Base-by-base conservation (phyloP, 2,113 vertebrate species). In the Cyprinodon brontotheroides region DNA sequence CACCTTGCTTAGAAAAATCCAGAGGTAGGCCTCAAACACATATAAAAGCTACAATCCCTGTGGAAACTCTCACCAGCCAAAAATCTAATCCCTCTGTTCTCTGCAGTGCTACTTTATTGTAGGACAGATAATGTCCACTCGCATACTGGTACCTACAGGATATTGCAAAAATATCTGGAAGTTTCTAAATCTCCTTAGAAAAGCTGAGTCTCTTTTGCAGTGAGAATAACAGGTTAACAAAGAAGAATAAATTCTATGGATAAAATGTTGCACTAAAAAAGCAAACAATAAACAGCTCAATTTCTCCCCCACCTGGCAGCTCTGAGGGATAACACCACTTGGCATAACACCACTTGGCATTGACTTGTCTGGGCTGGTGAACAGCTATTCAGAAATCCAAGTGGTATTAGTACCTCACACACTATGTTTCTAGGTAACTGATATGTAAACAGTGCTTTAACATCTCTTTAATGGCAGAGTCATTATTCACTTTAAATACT, bases 21-120 rank as follows among this genome's bases (percentile, higher is more conserved):
- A 63, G 63, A 71, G 69, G 50, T 65, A 61, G 68, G 61, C 14
- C 57, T 71, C 36, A 40, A 61, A 73, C 74, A 81, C n/a, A 60
- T 62, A 4, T 40, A 68, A 17, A 67, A 82, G 65, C 77, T 61
- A 61, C 36, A 70, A 72, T 70, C 74, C 61, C 70, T 72, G 38
- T 77, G 72, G 66, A 62, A 81, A 63, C 15, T 82, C 74, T 57
- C 73, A 48, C 72, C 65, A 53, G 75, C 70, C 74, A 84, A 72
- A 22, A 68, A 68, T 74, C 78, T 86, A 88, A 92, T 89, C 83
- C 80, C 72, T 76, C 72, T 84, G 77, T 87, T 90, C 84, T 87
- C 83, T 84, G 79, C 83, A 86, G 89, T 79, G 79, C 61, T 82
- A 86, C 79, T 85, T 87, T 72, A 64, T 36, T 62, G 39, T 63